A percentile compares a stretch with the other conserved stretches of the same genome.
These are phyloP conservation scores for Catharus minimus DNA, from an alignment of 2,113 vertebrate species.

Conservation along the genomic window DNA sequence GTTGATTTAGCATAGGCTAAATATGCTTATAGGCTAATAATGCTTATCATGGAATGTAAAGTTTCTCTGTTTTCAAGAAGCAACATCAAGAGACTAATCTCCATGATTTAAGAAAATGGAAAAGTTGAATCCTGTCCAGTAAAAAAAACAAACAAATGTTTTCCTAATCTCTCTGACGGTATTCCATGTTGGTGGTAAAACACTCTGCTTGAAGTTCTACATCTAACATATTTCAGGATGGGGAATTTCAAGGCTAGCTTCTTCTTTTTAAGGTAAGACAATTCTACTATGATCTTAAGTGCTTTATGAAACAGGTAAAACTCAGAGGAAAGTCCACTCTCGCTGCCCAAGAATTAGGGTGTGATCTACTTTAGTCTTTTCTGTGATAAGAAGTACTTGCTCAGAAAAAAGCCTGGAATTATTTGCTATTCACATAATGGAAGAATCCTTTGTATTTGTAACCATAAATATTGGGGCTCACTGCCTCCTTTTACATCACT, in stretches of 20 bases:
- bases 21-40: too few species aligned
- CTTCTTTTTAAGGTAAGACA: background rate
- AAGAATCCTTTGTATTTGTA: background rate
- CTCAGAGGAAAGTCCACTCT: background rate
- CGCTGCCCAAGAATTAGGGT: rapidly evolving
- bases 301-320: background rate
- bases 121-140: background rate
- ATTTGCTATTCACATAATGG: background rate
- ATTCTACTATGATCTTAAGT: background rate
- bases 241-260: background rate
- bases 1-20: background rate
- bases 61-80: background rate
- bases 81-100: background rate
- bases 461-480: background rate
- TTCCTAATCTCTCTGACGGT: background rate
- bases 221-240: background rate
- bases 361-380: background rate
- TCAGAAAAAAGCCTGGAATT: background rate
- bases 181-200: background rate
- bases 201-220: background rate
- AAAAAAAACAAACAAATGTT: rapidly evolving
- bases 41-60: background rate
- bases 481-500: background rate
- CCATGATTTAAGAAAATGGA: background rate
- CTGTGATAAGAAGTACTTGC: background rate